Conservation (phyloP, 37 sponge, comb jelly and placozoan genomes). For the Ianthella basta region DNA sequence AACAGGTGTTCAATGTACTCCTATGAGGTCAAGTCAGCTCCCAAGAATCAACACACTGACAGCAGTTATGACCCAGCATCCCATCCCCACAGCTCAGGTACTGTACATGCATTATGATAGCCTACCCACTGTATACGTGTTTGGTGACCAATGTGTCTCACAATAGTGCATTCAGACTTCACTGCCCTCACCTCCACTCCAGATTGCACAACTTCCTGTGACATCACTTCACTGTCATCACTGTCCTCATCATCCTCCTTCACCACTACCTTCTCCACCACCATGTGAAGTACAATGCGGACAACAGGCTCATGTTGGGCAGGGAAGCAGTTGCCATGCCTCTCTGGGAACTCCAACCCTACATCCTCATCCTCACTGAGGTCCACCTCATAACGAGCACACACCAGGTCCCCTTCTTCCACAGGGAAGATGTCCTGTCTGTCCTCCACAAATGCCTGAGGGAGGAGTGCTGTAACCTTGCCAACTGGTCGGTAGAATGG, state of each 20-base stretch:
- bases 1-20: no score
- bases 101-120: no score
- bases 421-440: slow-evolving; percentile 35
- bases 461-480: not conserved
- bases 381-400: slow-evolving; percentile 59
- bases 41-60: no score
- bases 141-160: no score
- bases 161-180: no score
- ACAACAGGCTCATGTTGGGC: not conserved
- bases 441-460: slow-evolving; percentile 8
- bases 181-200: no score
- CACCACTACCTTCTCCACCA: slow-evolving; percentile 33
- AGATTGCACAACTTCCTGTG: no score
- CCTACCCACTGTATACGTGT: no score
- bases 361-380: not conserved
- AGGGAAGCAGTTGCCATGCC: not conserved
- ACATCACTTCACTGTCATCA: not conserved
- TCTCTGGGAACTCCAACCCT: not conserved
- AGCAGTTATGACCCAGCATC: no score
- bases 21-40: no score
- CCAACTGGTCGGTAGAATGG: slow-evolving; percentile 1
- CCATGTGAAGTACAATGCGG: slow-evolving; percentile 66
- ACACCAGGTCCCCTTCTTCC: slow-evolving; percentile 56
- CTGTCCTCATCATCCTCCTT: not conserved
- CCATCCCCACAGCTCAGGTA: no score